phyloP scores from a whole-genome alignment of 1,140 invertebrate genomes.

The Drosophila nigrodunni region DNA sequence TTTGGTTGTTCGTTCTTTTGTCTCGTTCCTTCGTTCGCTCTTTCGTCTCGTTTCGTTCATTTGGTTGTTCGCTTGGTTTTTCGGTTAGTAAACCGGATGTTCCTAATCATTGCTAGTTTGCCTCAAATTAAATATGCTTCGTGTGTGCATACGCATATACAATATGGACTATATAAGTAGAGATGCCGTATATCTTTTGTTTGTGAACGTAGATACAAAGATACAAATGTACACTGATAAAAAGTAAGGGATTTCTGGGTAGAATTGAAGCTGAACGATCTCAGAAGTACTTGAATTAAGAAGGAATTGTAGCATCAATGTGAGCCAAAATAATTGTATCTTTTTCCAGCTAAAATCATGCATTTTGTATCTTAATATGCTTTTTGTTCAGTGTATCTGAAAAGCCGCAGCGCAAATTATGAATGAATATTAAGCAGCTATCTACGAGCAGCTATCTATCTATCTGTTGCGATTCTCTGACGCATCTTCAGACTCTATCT shows the following conservation, averaged over 20 bases:
- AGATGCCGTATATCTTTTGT: constrained; percentile 67
- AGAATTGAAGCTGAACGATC: no score
- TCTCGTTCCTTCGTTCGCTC: constrained; percentile 33
- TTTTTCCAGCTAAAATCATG: no score
- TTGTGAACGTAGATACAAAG: constrained; percentile 56
- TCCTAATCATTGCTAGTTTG: constrained; percentile 85
- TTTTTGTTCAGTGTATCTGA: no score
- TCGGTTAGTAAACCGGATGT: constrained; percentile 85
- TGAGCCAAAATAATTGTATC: no score
- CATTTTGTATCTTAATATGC: no score
- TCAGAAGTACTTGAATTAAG: no score
- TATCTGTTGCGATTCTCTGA: constrained; percentile 32
- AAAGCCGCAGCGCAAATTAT: constrained; percentile 53
- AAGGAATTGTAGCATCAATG: no score
- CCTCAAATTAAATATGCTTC: constrained; percentile 84
- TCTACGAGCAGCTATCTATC: not conserved
- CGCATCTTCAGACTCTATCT: constrained; percentile 37
- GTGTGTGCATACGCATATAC: constrained; percentile 17
- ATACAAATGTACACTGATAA: constrained; percentile 1
- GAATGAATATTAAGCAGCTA: constrained; percentile 46
- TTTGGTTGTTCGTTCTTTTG: constrained; percentile 21
- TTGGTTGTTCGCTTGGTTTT: constrained; percentile 63
- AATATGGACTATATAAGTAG: constrained; percentile 38
- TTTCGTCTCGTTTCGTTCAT: constrained; percentile 28
- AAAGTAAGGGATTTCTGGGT: no score